Evolutionary conservation across 2,113 vertebrate species (phyloP).

Genomic region (Dendropsophus ebraccatus): DNA sequence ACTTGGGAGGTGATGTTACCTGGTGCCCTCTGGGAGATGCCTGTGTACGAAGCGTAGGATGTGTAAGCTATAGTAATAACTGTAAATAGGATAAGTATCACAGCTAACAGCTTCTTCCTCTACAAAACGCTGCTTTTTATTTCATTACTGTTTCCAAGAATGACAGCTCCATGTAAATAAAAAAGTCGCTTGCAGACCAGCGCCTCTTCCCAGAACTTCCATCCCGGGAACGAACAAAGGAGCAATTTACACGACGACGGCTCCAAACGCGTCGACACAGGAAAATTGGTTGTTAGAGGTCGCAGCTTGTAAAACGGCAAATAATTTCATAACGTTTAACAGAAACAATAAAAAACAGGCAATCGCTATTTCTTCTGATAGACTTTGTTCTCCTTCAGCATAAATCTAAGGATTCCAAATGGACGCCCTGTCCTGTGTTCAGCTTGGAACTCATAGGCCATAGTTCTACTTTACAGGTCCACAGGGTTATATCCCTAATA

Average conservation of each 20-base stretch:
- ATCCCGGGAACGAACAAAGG: neutral
- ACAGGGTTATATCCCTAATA: neutral
- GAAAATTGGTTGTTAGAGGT: conserved; percentile 3
- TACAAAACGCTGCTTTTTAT: conserved; percentile 41
- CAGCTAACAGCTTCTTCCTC: conserved; percentile 51
- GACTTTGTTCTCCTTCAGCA: neutral
- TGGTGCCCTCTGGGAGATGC: conserved; percentile 51
- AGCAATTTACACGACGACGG: neutral
- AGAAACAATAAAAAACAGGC: neutral
- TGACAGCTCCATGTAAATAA: conserved; percentile 22
- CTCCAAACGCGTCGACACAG: neutral
- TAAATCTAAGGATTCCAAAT: too few species aligned
- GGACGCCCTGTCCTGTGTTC: too few species aligned
- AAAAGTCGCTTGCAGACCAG: neutral
- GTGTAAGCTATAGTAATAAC: conserved; percentile 49
- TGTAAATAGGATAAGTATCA: conserved; percentile 52
- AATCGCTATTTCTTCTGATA: neutral
- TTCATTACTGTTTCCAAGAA: conserved; percentile 33
- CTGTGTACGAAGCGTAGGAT: conserved; percentile 48
- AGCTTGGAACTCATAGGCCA: too few species aligned
- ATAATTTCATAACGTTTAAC: conserved; percentile 30
- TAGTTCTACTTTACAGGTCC: too few species aligned
- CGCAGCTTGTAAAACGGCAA: neutral
- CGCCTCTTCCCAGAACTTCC: neutral
- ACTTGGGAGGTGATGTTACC: conserved; percentile 25